Conservation (phyloP, 2,888 invertebrate species). For the Crematogaster levior region DNA sequence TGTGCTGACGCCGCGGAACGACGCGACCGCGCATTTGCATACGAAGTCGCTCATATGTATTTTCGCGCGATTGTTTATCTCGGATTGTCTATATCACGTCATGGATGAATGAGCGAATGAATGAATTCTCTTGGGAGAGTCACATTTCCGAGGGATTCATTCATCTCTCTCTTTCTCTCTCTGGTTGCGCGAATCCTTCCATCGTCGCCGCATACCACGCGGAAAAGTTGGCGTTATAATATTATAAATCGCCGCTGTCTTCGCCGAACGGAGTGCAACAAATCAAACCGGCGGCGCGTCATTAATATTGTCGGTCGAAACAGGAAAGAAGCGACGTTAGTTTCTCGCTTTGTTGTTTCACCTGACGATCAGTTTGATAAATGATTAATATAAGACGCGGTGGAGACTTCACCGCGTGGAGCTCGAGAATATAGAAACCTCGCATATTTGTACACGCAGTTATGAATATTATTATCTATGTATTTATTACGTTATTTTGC, state of each 20-base stretch:
- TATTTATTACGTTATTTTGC: not conserved
- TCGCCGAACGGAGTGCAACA: conserved; percentile 3
- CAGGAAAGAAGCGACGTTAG: not conserved
- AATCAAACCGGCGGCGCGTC: conserved; percentile 17
- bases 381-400: not conserved
- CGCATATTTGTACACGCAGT: not conserved
- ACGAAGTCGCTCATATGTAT: not conserved
- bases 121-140: conserved; percentile 12
- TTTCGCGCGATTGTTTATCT: conserved; percentile 32
- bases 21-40: not conserved
- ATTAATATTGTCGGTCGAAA: conserved; percentile 11
- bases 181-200: conserved; percentile 57
- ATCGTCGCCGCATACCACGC: conserved; percentile 23
- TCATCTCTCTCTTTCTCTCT: conserved; percentile 63
- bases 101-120: conserved; percentile 19
- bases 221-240: conserved; percentile 15
- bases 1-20: not conserved
- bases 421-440: not conserved
- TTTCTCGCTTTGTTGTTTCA: not conserved
- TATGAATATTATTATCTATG: conserved; percentile 7
- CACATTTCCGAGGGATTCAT: conserved; percentile 61
- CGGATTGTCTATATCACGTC: not conserved
- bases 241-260: conserved; percentile 22
- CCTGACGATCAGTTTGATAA: not conserved
- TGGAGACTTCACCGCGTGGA: not conserved